Base-by-base conservation (phyloP, 2,113 vertebrate genomes). In the Cephalopterus ornatus region DNA sequence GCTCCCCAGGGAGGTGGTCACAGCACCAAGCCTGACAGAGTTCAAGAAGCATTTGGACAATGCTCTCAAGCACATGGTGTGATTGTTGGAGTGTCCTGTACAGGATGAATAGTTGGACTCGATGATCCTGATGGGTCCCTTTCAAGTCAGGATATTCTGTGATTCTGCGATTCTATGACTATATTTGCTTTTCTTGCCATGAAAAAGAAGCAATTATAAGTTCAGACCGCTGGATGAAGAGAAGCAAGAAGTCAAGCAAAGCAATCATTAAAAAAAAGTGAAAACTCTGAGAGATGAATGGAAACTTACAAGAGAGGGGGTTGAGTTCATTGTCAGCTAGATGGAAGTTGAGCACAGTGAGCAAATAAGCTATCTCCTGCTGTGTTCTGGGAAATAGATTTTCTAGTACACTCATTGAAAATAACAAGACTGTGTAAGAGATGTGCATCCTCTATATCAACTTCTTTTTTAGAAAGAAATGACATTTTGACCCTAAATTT, bases 351-450 rank as follows among this genome's bases (percentile, higher is more conserved):
- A 88, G 46, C 59, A 52, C 72, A 88, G 50, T 55, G 83, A 88
- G 35, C 27, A 94, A 88, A 94, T 75, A 92, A 93, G 39, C 35
- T 58, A 11, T 83, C 59, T 93, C 92, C 72, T 73, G 22, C 92
- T 86, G 83, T 35, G 67, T 71, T 80, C 72, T 74, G 55, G 86
- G 75, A 94, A 94, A 93, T 88, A 88, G 82, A 53, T 90, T 94
- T 95, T 91, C 4, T 1, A 32, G 53, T 88, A 44, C 0, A 1
- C 7, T 74, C 50, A 27, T 63, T 88, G 63, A 77, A 88, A 92
- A 77, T 55, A 92, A 78, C 37, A 58, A 80, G 83, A 58, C 23
- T 3, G 0, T 35, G 21, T 55, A 76, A 84, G 46, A 85, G 71
- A 74, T 59, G 47, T 62, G 41, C 21, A 63, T 58, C 33, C 30